Conservation (phyloP, 2,797 vertebrate genomes). For the Hemitrygon akajei region DNA sequence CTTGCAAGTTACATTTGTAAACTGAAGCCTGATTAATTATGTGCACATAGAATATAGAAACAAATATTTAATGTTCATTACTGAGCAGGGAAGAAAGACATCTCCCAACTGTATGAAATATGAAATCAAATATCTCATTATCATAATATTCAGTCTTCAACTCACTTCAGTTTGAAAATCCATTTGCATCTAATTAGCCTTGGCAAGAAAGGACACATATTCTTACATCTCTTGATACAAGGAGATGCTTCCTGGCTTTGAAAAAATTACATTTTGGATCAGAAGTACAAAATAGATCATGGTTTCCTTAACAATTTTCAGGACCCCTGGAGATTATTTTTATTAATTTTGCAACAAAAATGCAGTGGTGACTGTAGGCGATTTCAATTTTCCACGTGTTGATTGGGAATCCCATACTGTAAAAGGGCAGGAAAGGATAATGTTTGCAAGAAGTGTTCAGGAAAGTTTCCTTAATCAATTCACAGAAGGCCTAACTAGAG, state of each 20-base stretch:
- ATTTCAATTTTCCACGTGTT: too few species aligned
- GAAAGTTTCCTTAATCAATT: too few species aligned
- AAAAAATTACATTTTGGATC: conserved; percentile 11
- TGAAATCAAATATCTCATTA: background rate
- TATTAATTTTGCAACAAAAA: background rate
- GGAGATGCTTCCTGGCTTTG: background rate
- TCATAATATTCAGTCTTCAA: background rate
- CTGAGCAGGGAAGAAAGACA: background rate
- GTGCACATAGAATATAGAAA: background rate
- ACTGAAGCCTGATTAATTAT: background rate
- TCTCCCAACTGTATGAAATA: background rate
- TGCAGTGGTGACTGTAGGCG: too few species aligned
- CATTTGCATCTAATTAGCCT: background rate
- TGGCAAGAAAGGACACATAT: background rate
- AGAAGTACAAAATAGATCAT: background rate
- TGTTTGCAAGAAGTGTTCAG: too few species aligned
- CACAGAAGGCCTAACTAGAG: too few species aligned
- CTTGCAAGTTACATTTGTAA: background rate
- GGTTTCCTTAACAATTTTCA: background rate
- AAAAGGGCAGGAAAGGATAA: too few species aligned
- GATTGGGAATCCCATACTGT: too few species aligned
- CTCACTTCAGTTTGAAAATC: background rate
- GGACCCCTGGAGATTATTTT: background rate
- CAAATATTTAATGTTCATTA: background rate
- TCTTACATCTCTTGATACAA: background rate